phyloP scores from a whole-genome alignment of 1,140 invertebrate species.

The Drosophila ambigua region DNA sequence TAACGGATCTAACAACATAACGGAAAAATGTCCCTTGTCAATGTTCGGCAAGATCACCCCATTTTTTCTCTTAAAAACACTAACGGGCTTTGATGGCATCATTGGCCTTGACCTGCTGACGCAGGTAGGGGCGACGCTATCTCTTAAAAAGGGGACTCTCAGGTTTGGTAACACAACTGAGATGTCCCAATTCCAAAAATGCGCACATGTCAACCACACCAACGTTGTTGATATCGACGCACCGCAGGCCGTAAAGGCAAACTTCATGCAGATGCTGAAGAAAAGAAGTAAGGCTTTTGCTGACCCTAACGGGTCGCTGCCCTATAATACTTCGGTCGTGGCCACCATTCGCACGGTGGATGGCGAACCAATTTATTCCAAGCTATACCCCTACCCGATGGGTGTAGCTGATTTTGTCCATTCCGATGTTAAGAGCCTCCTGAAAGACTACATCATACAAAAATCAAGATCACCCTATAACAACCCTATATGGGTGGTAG shows the following conservation, averaged over 20 bases:
- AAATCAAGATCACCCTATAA: no score
- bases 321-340: not conserved
- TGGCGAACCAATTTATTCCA: conserved; percentile 10
- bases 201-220: no score
- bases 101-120: not conserved
- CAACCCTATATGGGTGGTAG: conserved; percentile 42
- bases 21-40: no score
- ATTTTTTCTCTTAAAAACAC: not conserved
- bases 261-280: no score
- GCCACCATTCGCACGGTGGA: not conserved
- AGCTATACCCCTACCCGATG: conserved; percentile 5
- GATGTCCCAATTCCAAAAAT: no score
- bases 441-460: conserved; percentile 19
- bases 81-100: not conserved
- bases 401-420: conserved; percentile 2
- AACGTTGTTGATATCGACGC: no score
- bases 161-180: no score
- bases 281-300: not conserved
- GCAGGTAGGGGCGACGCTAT: not conserved
- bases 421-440: conserved; percentile 5
- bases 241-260: no score
- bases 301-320: not conserved
- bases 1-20: no score
- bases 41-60: no score
- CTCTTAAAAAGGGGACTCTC: no score